A percentile compares a stretch with the other conserved stretches of the same genome.
Evolutionary conservation across 2,888 invertebrate genomes (phyloP).

Genomic region (Flexamia atlantica): DNA sequence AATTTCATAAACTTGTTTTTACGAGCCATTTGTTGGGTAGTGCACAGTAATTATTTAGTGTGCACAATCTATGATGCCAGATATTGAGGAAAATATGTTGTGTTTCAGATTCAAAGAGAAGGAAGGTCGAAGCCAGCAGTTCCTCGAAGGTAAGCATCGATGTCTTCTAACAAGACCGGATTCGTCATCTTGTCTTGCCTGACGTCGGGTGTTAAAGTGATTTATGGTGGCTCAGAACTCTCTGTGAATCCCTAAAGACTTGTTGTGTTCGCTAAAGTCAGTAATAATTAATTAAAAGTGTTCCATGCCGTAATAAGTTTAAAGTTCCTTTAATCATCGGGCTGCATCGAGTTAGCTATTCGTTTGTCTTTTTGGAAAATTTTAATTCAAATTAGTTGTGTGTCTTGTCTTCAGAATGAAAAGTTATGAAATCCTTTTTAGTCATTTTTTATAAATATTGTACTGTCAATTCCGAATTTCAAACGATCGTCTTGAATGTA

Average conservation of each 20-base stretch:
- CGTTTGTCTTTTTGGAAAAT: background rate
- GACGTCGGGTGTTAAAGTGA: background rate
- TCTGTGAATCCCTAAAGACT: slow-evolving; percentile 19
- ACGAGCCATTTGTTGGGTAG: too few species aligned
- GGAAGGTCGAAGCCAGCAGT: slow-evolving; percentile 86
- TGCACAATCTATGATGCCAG: too few species aligned
- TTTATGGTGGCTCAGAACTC: slow-evolving; percentile 15
- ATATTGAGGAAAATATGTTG: too few species aligned
- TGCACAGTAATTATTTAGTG: too few species aligned
- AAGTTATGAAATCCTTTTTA: too few species aligned
- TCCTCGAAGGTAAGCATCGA: slow-evolving; percentile 91
- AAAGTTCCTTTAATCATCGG: background rate
- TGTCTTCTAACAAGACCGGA: slow-evolving; percentile 74
- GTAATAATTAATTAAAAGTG: background rate
- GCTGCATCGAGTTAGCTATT: background rate
- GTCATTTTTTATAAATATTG: too few species aligned
- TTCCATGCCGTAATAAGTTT: background rate
- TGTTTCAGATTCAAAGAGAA: slow-evolving; percentile 86
- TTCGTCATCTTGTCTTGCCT: background rate
- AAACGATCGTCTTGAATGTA: background rate
- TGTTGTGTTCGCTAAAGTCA: background rate
- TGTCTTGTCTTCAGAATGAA: too few species aligned
- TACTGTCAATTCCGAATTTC: background rate
- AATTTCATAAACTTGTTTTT: too few species aligned
- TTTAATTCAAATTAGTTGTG: too few species aligned